Evolutionary conservation across 2,797 vertebrate species (phyloP).

Genomic region (Catostomus latipinnis): DNA sequence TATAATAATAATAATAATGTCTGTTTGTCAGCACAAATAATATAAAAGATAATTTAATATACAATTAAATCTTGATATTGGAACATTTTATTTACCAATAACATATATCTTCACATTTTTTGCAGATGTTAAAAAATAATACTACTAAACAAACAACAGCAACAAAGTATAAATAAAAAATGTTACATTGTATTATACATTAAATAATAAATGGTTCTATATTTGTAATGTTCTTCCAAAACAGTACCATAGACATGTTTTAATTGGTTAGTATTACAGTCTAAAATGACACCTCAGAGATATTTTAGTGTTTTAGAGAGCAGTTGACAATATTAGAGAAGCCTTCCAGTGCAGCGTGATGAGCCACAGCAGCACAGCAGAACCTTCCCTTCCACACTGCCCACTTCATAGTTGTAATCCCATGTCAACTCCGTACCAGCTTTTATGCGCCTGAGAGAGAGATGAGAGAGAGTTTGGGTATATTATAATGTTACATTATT

Average conservation of each 20-base stretch:
- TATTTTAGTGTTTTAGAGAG: neutral
- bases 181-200: neutral
- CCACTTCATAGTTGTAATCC: slow-evolving; percentile 89
- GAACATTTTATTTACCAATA: slow-evolving; percentile 23
- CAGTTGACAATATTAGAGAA: slow-evolving; percentile 71
- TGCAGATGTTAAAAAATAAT: slow-evolving; percentile 2
- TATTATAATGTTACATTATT: too few relatives aligned
- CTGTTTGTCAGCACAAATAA: too few relatives aligned
- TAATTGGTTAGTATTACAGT: too few relatives aligned
- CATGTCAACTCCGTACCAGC: slow-evolving; percentile 86
- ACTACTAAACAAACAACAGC: neutral
- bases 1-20: neutral
- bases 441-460: slow-evolving; percentile 77
- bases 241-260: too few relatives aligned
- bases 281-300: neutral
- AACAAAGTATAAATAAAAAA: neutral
- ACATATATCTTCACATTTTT: neutral
- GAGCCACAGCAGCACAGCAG: slow-evolving; percentile 86
- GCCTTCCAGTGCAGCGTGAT: slow-evolving; percentile 79
- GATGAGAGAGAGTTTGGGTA: neutral
- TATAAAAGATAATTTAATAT: neutral
- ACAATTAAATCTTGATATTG: neutral
- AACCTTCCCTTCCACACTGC: slow-evolving; percentile 84
- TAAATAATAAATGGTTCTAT: neutral
- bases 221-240: neutral